Evolutionary conservation across 2,797 vertebrate genomes (phyloP).

Genomic region (Sparidentex hasta): DNA sequence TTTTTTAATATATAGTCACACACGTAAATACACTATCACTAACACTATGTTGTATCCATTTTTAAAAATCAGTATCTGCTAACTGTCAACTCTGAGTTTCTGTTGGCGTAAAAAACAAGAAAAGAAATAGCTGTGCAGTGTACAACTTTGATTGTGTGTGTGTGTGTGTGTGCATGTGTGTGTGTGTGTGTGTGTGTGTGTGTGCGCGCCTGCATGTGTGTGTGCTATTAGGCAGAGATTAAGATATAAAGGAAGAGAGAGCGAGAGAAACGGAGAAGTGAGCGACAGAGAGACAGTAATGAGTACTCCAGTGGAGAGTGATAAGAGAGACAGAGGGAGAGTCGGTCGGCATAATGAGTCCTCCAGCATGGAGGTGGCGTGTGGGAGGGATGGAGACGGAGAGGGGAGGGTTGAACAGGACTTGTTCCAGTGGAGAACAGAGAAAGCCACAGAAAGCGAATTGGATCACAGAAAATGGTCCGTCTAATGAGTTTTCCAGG

Average conservation of each 20-base stretch:
- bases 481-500: slow-evolving; percentile 62
- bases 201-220: background rate
- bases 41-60: background rate
- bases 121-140: background rate
- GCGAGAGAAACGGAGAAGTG: slow-evolving; percentile 42
- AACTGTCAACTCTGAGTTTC: background rate
- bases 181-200: background rate
- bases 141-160: background rate
- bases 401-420: slow-evolving; percentile 36
- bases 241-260: slow-evolving; percentile 56
- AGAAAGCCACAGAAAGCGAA: slow-evolving; percentile 47
- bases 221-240: slow-evolving; percentile 51
- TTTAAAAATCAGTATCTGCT: slow-evolving; percentile 2
- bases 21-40: background rate
- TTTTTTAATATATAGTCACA: background rate
- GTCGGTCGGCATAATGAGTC: slow-evolving; percentile 75
- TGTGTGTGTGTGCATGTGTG: background rate
- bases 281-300: slow-evolving; percentile 70
- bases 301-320: slow-evolving; percentile 79
- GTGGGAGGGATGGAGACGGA: slow-evolving; percentile 61
- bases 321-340: slow-evolving; percentile 73
- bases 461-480: slow-evolving; percentile 56
- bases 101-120: slow-evolving; percentile 22
- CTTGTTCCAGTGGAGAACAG: slow-evolving; percentile 55
- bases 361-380: slow-evolving; percentile 73